Percentiles rank a stretch among this genome's conserved stretches.
phyloP scores from a whole-genome alignment of 2,113 vertebrate species.

The Turdus rufiventris region DNA sequence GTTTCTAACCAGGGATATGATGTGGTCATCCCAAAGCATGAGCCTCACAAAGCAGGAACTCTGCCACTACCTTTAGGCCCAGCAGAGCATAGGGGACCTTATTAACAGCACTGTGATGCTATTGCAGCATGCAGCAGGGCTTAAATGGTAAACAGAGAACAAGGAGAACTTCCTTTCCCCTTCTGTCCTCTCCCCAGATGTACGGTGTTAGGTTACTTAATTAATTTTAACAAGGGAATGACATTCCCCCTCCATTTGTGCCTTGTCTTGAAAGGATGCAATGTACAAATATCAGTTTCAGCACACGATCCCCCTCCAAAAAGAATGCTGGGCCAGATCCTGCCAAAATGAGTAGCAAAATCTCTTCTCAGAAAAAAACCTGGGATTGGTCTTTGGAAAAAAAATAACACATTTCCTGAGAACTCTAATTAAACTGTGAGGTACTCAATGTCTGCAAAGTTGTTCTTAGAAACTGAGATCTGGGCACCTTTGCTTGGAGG shows the following conservation, averaged over 20 bases:
- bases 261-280: constrained; percentile 56
- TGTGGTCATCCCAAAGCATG: background rate
- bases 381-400: background rate
- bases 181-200: constrained; percentile 58
- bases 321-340: constrained; percentile 32
- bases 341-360: constrained; percentile 17
- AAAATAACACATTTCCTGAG: background rate
- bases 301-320: background rate
- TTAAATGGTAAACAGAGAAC: constrained; percentile 42
- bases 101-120: constrained; percentile 13
- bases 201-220: constrained; percentile 63
- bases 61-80: background rate
- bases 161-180: constrained; percentile 53
- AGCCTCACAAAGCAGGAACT: background rate
- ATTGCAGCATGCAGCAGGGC: background rate
- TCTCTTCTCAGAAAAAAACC: background rate
- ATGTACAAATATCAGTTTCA: constrained; percentile 57
- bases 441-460: background rate
- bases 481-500: constrained; percentile 30
- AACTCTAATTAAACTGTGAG: constrained; percentile 23
- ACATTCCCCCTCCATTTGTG: constrained; percentile 49
- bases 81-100: background rate
- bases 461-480: constrained; percentile 17
- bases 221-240: constrained; percentile 67
- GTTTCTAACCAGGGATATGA: background rate